Conservation (phyloP, 2,888 invertebrate genomes). For the Endotricha flammealis region DNA sequence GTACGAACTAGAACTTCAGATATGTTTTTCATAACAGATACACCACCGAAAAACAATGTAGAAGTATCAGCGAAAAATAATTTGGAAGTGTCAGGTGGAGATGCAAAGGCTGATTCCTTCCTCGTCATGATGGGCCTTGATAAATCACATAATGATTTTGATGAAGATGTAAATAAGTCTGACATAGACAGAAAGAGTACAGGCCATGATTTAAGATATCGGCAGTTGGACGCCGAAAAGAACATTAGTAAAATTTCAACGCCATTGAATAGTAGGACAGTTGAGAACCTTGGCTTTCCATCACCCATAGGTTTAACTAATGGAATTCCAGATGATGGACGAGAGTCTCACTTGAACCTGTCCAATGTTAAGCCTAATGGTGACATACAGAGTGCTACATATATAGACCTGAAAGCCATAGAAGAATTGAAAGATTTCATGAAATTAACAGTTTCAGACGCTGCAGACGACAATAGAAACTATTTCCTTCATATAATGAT, state of each 20-base stretch:
- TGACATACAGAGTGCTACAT: constrained; percentile 21
- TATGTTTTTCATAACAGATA: constrained; percentile 57
- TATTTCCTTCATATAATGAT: constrained; percentile 70
- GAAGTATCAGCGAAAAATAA: neutral
- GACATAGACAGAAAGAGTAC: constrained; percentile 51
- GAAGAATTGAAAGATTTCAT: constrained; percentile 68
- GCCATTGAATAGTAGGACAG: constrained; percentile 29
- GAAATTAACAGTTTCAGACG: constrained; percentile 52
- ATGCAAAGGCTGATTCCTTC: constrained; percentile 61
- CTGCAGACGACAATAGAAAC: constrained; percentile 61
- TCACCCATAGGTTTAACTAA: constrained; percentile 48
- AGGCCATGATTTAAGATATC: constrained; percentile 19
- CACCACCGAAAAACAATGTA: constrained; percentile 43
- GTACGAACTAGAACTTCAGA: constrained; percentile 50
- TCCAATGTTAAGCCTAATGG: constrained; percentile 32
- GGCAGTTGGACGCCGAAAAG: constrained; percentile 49
- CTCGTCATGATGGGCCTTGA: constrained; percentile 65
- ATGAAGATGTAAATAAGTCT: constrained; percentile 47
- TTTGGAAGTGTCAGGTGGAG: constrained; percentile 36
- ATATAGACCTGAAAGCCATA: constrained; percentile 37
- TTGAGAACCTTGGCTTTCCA: constrained; percentile 45
- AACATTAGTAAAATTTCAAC: constrained; percentile 62
- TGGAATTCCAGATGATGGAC: constrained; percentile 42
- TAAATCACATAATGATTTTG: constrained; percentile 48
- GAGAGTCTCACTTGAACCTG: constrained; percentile 32